These are phyloP conservation scores for Gouania willdenowi DNA, from an alignment of 2,797 vertebrate genomes.

Conservation along the genomic window DNA sequence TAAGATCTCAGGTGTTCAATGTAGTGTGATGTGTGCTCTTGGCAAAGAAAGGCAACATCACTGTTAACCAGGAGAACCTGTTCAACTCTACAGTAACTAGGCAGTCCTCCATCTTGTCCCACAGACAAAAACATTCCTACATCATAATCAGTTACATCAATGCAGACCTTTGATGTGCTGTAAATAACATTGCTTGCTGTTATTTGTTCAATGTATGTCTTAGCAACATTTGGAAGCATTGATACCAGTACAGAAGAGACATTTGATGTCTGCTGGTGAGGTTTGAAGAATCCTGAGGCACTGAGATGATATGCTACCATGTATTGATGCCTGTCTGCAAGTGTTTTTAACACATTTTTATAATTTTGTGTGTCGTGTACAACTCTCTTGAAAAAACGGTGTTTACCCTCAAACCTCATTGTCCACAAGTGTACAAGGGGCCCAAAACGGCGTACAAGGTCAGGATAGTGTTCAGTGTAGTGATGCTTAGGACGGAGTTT, in stretches of 20 bases:
- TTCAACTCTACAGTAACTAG: neutral
- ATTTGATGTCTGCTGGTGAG: conserved; percentile 1
- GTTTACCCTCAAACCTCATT: too few species aligned
- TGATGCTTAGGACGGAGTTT: neutral
- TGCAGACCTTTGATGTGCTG: neutral
- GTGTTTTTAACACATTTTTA: conserved; percentile 6
- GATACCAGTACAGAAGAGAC: neutral
- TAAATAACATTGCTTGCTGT: too few species aligned
- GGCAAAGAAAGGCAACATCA: neutral
- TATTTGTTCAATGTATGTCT: neutral
- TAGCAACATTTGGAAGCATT: neutral
- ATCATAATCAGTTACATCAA: conserved; percentile 3
- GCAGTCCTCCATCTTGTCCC: neutral
- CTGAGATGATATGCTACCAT: conserved; percentile 2
- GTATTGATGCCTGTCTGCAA: neutral
- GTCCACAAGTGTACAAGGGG: too few species aligned
- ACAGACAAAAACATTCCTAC: conserved; percentile 1
- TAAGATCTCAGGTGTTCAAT: conserved; percentile 2
- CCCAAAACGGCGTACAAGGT: too few species aligned
- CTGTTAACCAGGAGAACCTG: neutral
- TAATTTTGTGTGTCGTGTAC: conserved; percentile 6
- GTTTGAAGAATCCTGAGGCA: neutral
- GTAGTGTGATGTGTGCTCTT: neutral
- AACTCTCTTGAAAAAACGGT: neutral
- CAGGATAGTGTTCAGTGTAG: neutral